Conservation (phyloP, 2,113 vertebrate species). For the Phalacrocorax brasilianus region DNA sequence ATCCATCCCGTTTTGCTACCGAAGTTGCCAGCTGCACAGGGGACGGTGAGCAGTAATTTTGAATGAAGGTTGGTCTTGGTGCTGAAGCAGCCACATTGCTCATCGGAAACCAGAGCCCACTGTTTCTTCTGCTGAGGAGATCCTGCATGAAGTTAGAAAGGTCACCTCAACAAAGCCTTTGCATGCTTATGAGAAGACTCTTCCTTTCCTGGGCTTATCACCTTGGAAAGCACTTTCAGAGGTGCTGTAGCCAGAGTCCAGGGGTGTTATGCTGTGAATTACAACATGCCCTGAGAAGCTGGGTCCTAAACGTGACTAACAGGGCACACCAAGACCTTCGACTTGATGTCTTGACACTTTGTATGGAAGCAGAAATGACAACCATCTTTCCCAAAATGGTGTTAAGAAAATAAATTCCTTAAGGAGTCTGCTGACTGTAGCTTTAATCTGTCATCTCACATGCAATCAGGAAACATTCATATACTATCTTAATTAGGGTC, state of each 20-base stretch:
- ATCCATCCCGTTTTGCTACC: accelerated
- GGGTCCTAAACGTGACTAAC: not conserved
- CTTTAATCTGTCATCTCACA: not conserved
- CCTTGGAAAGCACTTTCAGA: not conserved
- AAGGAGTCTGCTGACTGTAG: not conserved
- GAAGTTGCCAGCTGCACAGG: not conserved
- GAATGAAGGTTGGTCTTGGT: not conserved
- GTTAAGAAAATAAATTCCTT: not conserved
- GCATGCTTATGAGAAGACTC: not conserved
- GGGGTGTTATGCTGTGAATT: not conserved
- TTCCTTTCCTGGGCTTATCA: not conserved
- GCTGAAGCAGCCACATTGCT: accelerated
- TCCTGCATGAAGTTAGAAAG: not conserved
- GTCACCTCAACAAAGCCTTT: not conserved
- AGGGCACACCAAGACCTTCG: not conserved
- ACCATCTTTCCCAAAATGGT: not conserved
- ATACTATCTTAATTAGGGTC: conserved; percentile 28
- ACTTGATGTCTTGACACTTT: not conserved
- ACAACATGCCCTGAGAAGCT: not conserved
- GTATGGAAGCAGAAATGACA: not conserved
- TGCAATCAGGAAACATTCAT: not conserved
- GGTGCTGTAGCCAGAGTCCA: not conserved
- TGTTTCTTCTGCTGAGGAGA: not conserved
- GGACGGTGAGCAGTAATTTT: accelerated
- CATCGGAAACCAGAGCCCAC: accelerated